Conservation (phyloP, 2,888 invertebrate genomes). For the Catocala fraxini region DNA sequence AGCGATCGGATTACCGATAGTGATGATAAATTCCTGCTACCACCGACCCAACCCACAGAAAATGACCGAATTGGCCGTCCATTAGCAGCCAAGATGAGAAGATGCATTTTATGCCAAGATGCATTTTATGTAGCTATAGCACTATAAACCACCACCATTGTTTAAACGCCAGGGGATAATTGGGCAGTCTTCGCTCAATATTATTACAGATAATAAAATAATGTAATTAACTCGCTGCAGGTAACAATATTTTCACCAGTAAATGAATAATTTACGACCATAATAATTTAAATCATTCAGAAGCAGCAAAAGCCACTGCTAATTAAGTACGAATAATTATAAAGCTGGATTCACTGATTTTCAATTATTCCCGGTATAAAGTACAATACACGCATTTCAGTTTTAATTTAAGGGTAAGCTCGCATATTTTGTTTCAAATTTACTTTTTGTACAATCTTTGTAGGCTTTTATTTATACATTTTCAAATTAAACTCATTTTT, state of each 20-base stretch:
- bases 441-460: not conserved
- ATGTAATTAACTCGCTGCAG: constrained; percentile 42
- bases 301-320: constrained; percentile 25
- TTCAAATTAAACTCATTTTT: not conserved
- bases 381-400: not conserved
- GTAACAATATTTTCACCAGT: constrained; percentile 43
- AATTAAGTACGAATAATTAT: constrained; percentile 45
- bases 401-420: not conserved
- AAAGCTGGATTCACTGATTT: constrained; percentile 30
- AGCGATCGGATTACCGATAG: too few relatives aligned
- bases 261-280: constrained; percentile 37
- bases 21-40: too few relatives aligned
- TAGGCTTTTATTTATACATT: not conserved
- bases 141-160: constrained; percentile 26
- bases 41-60: not conserved
- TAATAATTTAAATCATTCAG: constrained; percentile 42
- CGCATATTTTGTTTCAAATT: not conserved
- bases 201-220: constrained; percentile 35
- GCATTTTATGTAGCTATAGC: not conserved
- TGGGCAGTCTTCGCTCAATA: constrained; percentile 20
- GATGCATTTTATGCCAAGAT: too few relatives aligned
- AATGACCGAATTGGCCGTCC: not conserved
- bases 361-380: constrained; percentile 10
- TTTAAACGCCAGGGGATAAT: constrained; percentile 35
- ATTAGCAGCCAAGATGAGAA: not conserved